Conservation (phyloP, 2,797 vertebrate species). For the Phoebastria nigripes region DNA sequence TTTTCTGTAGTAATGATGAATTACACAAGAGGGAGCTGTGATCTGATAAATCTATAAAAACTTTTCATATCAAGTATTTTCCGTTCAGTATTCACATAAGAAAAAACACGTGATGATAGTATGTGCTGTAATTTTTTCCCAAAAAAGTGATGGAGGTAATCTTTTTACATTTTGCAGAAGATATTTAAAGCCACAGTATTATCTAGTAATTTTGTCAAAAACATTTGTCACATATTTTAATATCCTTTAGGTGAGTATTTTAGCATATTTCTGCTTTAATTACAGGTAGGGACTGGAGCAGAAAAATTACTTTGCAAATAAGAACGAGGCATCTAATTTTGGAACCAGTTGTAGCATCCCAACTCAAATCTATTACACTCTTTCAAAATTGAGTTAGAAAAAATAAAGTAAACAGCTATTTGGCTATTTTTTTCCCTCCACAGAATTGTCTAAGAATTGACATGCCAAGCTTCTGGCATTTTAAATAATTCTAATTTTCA, state of each 20-base stretch:
- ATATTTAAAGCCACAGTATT: not conserved
- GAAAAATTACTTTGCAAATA: not conserved
- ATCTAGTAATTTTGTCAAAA: not conserved
- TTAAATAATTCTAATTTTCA: not conserved
- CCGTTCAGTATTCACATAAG: not conserved
- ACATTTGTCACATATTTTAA: not conserved
- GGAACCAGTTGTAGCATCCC: not conserved
- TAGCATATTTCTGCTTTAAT: not conserved
- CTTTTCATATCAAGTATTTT: not conserved
- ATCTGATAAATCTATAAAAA: not conserved
- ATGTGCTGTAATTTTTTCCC: not conserved
- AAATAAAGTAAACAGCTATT: not conserved
- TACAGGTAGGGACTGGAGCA: not conserved
- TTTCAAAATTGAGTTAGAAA: not conserved
- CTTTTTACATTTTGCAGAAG: not conserved
- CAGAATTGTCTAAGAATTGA: not conserved
- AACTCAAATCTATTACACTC: not conserved
- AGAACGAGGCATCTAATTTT: not conserved
- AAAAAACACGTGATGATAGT: not conserved
- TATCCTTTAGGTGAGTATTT: not conserved
- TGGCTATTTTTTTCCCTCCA: accelerated
- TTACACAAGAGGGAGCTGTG: constrained; percentile 61
- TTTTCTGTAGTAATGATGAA: not conserved
- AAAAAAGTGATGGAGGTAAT: not conserved
- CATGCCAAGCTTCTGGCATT: not conserved